phyloP scores from a whole-genome alignment of 2,888 invertebrate species.

The Sinohyriopsis cumingii region DNA sequence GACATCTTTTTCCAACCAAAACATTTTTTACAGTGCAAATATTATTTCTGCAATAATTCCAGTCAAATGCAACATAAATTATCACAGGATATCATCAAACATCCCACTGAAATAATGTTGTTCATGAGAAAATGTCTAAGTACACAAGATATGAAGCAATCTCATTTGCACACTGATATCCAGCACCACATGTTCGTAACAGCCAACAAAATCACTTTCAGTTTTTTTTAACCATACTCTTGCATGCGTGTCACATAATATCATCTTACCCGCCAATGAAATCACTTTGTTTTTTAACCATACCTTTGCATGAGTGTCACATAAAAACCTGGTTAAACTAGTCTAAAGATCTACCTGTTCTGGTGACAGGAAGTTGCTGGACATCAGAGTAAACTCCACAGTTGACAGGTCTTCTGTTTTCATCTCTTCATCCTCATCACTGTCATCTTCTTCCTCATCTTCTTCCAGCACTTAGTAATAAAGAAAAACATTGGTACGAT shows the following conservation, averaged over 20 bases:
- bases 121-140: no score
- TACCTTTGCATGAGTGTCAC: not conserved
- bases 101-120: no score
- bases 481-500: not conserved
- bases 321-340: not conserved
- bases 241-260: not conserved
- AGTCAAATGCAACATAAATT: no score
- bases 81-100: no score
- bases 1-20: no score
- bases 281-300: not conserved
- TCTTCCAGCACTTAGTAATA: constrained; percentile 4
- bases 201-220: not conserved
- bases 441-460: constrained; percentile 38
- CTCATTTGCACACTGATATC: no score
- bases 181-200: not conserved
- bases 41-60: no score
- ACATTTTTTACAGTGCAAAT: no score
- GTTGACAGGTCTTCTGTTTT: constrained; percentile 41
- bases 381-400: constrained; percentile 53
- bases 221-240: not conserved
- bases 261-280: not conserved
- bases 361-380: constrained; percentile 26
- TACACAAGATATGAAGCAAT: no score
- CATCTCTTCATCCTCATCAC: constrained; percentile 37
- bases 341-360: constrained; percentile 20